Evolutionary conservation across 2,797 vertebrate species (phyloP).

Genomic region (Pseudochromis fuscus): DNA sequence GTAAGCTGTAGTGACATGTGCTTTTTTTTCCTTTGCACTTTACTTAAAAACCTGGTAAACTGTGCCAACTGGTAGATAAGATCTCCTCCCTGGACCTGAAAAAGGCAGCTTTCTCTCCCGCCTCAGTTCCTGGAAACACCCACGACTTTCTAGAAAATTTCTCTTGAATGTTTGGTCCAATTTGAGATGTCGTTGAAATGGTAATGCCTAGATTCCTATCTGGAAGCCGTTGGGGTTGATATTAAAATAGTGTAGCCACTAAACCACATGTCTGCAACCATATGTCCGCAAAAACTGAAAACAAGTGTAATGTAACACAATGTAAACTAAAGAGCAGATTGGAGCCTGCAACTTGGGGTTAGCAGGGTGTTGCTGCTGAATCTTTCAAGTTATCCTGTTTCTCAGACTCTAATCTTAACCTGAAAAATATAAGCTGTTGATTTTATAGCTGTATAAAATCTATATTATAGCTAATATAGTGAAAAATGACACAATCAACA

Average conservation of each 20-base stretch:
- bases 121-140: slow-evolving; percentile 54
- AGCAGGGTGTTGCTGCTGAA: slow-evolving; percentile 7
- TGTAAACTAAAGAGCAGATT: slow-evolving; percentile 21
- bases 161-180: slow-evolving; percentile 36
- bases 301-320: slow-evolving; percentile 48
- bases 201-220: slow-evolving; percentile 45
- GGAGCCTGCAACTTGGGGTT: not conserved
- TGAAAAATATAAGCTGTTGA: slow-evolving; percentile 60
- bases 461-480: slow-evolving; percentile 8
- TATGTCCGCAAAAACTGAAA: slow-evolving; percentile 44
- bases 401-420: slow-evolving; percentile 1
- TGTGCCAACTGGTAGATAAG: slow-evolving; percentile 47
- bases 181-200: slow-evolving; percentile 53
- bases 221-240: slow-evolving; percentile 30
- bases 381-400: not conserved
- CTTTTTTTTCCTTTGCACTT: slow-evolving; percentile 19
- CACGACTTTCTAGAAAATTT: slow-evolving; percentile 37
- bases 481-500: slow-evolving; percentile 35
- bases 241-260: slow-evolving; percentile 39
- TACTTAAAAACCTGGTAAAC: not conserved
- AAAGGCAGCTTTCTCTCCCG: slow-evolving; percentile 57
- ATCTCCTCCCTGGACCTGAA: slow-evolving; percentile 50
- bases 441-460: slow-evolving; percentile 6
- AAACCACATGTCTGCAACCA: slow-evolving; percentile 27
- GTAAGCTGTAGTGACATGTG: slow-evolving; percentile 7